Conservation (phyloP, 23 tunicate genomes). For the Styela plicata region DNA sequence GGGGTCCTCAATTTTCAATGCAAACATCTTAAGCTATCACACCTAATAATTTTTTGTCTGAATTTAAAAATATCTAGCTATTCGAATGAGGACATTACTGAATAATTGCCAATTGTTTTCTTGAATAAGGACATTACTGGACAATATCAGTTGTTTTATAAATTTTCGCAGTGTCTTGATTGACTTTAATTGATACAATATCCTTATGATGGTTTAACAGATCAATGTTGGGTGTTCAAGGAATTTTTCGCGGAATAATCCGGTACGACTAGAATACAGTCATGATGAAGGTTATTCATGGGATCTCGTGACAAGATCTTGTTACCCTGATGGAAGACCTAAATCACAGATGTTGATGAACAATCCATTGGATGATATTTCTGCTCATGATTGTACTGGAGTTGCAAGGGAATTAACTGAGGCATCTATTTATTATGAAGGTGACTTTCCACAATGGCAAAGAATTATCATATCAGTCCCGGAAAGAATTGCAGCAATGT, state of each 20-base stretch:
- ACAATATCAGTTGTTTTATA: too few relatives aligned
- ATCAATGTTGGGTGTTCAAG: slow-evolving; percentile 82
- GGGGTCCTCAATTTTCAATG: too few relatives aligned
- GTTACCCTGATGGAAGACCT: slow-evolving; percentile 55
- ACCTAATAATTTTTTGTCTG: too few relatives aligned
- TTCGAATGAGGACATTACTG: too few relatives aligned
- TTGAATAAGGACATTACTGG: too few relatives aligned
- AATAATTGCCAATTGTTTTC: too few relatives aligned
- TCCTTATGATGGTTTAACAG: too few relatives aligned
- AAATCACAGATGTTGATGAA: not conserved
- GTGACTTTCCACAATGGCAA: slow-evolving; percentile 69
- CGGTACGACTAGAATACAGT: slow-evolving; percentile 66
- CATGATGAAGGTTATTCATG: slow-evolving; percentile 74
- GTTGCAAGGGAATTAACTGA: slow-evolving; percentile 45
- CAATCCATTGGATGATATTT: slow-evolving; percentile 27
- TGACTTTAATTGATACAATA: too few relatives aligned
- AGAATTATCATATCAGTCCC: slow-evolving; percentile 49
- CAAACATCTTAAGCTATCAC: too few relatives aligned
- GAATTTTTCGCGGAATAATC: slow-evolving; percentile 42
- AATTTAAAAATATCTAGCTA: too few relatives aligned
- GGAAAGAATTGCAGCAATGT: slow-evolving; percentile 54
- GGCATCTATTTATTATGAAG: slow-evolving; percentile 50
- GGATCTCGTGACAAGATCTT: slow-evolving; percentile 60
- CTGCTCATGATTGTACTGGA: slow-evolving; percentile 74
- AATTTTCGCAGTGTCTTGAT: too few relatives aligned